These are phyloP conservation scores for Diaprepes abbreviatus DNA, from an alignment of 2,888 invertebrate genomes.

Conservation along the genomic window DNA sequence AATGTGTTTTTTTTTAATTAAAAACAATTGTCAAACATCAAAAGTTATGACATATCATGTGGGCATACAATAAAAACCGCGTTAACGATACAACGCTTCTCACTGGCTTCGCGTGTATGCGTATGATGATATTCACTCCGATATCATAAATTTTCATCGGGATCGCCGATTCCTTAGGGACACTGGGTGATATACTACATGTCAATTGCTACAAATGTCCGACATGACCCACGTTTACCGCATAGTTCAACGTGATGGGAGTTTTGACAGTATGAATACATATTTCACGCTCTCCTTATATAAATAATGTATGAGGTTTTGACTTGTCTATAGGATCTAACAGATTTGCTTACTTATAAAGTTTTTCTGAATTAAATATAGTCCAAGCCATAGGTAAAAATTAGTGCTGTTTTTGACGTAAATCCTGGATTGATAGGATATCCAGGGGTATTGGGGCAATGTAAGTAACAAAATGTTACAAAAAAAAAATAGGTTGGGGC, in stretches of 20 bases:
- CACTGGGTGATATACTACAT: slow-evolving; percentile 40
- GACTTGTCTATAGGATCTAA: background rate
- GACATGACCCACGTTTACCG: slow-evolving; percentile 28
- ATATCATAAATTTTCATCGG: slow-evolving; percentile 35
- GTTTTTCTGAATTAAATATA: too few species aligned
- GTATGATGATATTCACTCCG: slow-evolving; percentile 29
- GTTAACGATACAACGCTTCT: background rate
- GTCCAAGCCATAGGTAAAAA: too few species aligned
- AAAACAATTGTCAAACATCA: background rate
- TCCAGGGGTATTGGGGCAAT: too few species aligned
- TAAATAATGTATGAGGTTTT: background rate
- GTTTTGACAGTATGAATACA: slow-evolving; percentile 24
- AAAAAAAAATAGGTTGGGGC: too few species aligned
- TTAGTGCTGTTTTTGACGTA: too few species aligned
- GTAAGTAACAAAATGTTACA: too few species aligned
- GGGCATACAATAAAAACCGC: background rate
- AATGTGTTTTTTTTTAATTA: slow-evolving; percentile 6
- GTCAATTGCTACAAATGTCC: slow-evolving; percentile 44
- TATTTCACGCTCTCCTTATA: slow-evolving; percentile 9
- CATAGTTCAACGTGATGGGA: slow-evolving; percentile 8
- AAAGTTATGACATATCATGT: background rate
- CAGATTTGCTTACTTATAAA: too few species aligned
- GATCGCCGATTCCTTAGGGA: slow-evolving; percentile 32
- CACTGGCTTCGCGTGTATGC: slow-evolving; percentile 14
- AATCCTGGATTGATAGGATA: too few species aligned